Conservation (phyloP, 2,888 invertebrate species). For the Lissocephala sabroskyi region DNA sequence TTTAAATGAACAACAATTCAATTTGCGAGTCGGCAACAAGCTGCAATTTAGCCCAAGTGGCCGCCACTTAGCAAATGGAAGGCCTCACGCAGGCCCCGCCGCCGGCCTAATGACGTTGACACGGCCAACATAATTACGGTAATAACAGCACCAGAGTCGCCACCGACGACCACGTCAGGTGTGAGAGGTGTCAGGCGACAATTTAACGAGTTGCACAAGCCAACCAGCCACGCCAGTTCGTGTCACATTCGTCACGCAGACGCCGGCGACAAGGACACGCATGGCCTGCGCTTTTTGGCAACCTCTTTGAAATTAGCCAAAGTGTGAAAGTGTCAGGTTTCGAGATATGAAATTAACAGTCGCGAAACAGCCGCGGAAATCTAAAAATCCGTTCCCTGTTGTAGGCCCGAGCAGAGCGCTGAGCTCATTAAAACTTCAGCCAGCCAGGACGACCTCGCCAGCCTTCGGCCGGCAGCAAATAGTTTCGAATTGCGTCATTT, state of each 20-base stretch:
- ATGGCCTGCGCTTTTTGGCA: conserved; percentile 46
- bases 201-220: conserved; percentile 54
- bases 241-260: conserved; percentile 57
- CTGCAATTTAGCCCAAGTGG: too few relatives aligned
- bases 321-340: conserved; percentile 69
- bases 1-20: too few relatives aligned
- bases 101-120: conserved; percentile 63
- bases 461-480: conserved; percentile 6
- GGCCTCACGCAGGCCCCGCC: too few relatives aligned
- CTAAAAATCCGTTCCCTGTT: too few relatives aligned
- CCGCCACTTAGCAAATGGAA: too few relatives aligned
- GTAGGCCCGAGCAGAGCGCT: too few relatives aligned
- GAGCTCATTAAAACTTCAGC: conserved; percentile 17
- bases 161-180: conserved; percentile 57
- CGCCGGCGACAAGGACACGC: conserved; percentile 16
- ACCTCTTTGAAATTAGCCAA: conserved; percentile 67
- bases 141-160: conserved; percentile 49
- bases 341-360: conserved; percentile 64
- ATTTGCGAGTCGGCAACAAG: too few relatives aligned
- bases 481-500: conserved; percentile 16
- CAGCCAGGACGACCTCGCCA: too few relatives aligned
- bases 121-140: conserved; percentile 63
- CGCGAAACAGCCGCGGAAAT: neutral
- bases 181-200: conserved; percentile 62
- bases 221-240: too few relatives aligned